Evolutionary conservation across 1,140 invertebrate species (phyloP).

Genomic region (Nylanderia fulva): DNA sequence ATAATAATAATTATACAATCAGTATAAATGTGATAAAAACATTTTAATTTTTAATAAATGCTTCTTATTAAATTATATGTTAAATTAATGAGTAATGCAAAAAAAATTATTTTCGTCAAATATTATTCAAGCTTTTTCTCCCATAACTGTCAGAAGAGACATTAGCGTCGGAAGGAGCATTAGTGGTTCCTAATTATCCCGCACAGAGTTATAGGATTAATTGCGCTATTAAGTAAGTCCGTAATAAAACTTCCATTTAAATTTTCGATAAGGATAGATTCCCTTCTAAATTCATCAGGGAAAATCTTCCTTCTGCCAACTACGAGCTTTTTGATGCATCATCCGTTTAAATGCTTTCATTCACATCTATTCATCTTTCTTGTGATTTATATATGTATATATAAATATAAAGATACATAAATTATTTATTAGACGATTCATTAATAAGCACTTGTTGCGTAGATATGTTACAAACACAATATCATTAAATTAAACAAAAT

Average conservation of each 20-base stretch:
- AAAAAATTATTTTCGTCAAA: neutral
- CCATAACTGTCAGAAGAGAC: neutral
- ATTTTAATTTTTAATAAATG: neutral
- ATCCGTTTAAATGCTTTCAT: conserved; percentile 15
- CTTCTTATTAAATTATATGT: neutral
- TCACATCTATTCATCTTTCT: conserved; percentile 19
- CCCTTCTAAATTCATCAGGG: conserved; percentile 15
- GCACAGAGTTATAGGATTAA: conserved; percentile 23
- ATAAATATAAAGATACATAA: no score
- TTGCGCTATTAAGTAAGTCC: conserved; percentile 30
- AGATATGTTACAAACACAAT: no score
- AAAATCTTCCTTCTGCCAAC: neutral
- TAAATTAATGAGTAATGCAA: neutral
- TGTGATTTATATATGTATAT: no score
- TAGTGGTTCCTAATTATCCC: conserved; percentile 41
- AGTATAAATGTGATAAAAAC: neutral
- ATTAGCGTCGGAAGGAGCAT: neutral
- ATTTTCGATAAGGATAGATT: conserved; percentile 20
- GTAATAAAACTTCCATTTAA: conserved; percentile 13
- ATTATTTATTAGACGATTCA: no score
- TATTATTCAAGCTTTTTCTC: neutral
- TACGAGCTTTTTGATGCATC: neutral
- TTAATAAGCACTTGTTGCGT: no score
- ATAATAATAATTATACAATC: neutral
- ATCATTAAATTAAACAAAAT: no score